Evolutionary conservation across 2,888 invertebrate species (phyloP).

Genomic region (Urechis unicinctus): DNA sequence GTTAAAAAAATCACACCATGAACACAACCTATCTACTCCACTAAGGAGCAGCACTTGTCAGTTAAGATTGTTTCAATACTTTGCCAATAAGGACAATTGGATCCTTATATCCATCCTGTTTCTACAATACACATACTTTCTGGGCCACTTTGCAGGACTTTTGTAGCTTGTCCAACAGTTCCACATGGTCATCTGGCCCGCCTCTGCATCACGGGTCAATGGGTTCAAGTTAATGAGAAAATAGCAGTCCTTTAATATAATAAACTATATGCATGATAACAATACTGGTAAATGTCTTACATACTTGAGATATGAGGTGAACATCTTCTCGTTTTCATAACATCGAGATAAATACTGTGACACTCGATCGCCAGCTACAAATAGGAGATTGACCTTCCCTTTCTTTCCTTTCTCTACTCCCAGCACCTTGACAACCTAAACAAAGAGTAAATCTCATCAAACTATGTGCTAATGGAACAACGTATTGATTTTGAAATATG

Average conservation of each 20-base stretch:
- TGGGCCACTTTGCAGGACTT: constrained; percentile 62
- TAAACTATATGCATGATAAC: not conserved
- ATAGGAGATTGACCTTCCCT: constrained; percentile 54
- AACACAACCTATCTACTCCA: not conserved
- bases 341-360: constrained; percentile 59
- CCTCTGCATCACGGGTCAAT: constrained; percentile 54
- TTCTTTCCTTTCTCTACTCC: constrained; percentile 71
- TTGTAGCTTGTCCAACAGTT: constrained; percentile 69
- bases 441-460: no score
- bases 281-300: constrained; percentile 26
- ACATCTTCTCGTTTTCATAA: constrained; percentile 63
- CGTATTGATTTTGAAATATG: no score
- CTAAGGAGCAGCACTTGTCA: no score
- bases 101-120: no score
- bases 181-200: constrained; percentile 64
- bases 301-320: constrained; percentile 69
- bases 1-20: constrained; percentile 5
- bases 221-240: not conserved
- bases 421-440: constrained; percentile 57
- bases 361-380: constrained; percentile 69
- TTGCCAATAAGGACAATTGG: no score
- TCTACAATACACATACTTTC: no score
- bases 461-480: no score
- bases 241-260: no score
- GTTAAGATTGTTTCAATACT: no score